Percentiles rank a stretch among this genome's conserved stretches.
Conservation (phyloP, 2,797 vertebrate genomes). For the Philypnodon macrostomus region DNA sequence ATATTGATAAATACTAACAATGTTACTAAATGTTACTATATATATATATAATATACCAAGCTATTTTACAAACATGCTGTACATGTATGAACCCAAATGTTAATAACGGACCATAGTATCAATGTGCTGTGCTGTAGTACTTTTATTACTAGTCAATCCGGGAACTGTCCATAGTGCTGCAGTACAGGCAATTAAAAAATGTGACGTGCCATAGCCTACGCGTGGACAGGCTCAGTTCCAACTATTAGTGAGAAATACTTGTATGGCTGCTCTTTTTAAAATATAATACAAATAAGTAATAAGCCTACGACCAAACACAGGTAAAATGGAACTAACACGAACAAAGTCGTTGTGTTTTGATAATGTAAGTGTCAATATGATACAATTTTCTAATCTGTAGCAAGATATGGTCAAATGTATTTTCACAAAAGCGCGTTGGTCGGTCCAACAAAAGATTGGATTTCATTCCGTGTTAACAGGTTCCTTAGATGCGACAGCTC, state of each 20-base stretch:
- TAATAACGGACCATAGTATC: neutral
- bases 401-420: too few relatives aligned
- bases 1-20: neutral
- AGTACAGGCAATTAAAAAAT: constrained; percentile 57
- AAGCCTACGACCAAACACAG: too few relatives aligned
- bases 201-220: constrained; percentile 42
- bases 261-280: neutral
- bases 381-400: too few relatives aligned
- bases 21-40: too few relatives aligned
- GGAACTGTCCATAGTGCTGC: constrained; percentile 79
- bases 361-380: too few relatives aligned
- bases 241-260: constrained; percentile 14
- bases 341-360: too few relatives aligned
- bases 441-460: constrained; percentile 1
- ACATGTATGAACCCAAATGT: neutral
- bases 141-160: constrained; percentile 27
- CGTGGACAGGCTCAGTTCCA: constrained; percentile 18
- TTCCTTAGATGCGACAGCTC: constrained; percentile 3
- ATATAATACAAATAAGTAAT: neutral
- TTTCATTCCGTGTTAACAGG: neutral
- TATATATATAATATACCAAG: too few relatives aligned
- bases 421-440: neutral
- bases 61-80: too few relatives aligned
- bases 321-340: too few relatives aligned
- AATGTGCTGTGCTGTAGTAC: constrained; percentile 1